Evolutionary conservation across 53 echinoderm and acorn worm genomes (phyloP).

Genomic region (Astropecten irregularis): DNA sequence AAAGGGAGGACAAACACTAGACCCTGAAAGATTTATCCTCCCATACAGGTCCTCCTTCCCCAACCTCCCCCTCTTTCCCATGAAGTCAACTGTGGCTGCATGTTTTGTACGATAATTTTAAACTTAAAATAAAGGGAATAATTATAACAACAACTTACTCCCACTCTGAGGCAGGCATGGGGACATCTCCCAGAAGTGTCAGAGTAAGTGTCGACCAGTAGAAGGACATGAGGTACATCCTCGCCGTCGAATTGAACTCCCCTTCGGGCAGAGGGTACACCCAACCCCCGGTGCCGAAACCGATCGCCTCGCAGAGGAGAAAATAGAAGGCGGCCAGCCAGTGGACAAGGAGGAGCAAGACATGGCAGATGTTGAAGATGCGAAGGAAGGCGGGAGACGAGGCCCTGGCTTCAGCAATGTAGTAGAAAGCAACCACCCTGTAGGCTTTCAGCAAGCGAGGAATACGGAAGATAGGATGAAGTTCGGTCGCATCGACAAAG

Average conservation of each 20-base stretch:
- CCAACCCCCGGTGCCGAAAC: slow-evolving; percentile 67
- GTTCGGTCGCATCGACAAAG: slow-evolving; percentile 27
- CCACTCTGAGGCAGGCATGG: slow-evolving; percentile 64
- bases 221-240: slow-evolving; percentile 81
- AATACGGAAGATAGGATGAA: slow-evolving; percentile 59
- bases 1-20: no score
- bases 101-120: no score
- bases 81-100: no score
- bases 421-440: slow-evolving; percentile 63
- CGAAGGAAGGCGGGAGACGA: slow-evolving; percentile 78
- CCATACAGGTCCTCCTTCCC: no score
- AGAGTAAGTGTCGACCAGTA: slow-evolving; percentile 93
- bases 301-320: slow-evolving; percentile 68
- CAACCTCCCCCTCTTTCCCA: no score
- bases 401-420: slow-evolving; percentile 70
- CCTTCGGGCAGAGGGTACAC: slow-evolving; percentile 61
- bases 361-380: slow-evolving; percentile 71
- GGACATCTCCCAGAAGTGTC: slow-evolving; percentile 90
- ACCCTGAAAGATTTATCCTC: no score
- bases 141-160: no score
- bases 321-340: slow-evolving; percentile 88
- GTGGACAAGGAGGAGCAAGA: slow-evolving; percentile 79
- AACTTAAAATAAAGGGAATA: no score
- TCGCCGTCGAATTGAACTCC: slow-evolving; percentile 55
- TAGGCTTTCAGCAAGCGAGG: slow-evolving; percentile 82